Conservation (phyloP, 2,113 vertebrate genomes). For the Tor tambroides region DNA sequence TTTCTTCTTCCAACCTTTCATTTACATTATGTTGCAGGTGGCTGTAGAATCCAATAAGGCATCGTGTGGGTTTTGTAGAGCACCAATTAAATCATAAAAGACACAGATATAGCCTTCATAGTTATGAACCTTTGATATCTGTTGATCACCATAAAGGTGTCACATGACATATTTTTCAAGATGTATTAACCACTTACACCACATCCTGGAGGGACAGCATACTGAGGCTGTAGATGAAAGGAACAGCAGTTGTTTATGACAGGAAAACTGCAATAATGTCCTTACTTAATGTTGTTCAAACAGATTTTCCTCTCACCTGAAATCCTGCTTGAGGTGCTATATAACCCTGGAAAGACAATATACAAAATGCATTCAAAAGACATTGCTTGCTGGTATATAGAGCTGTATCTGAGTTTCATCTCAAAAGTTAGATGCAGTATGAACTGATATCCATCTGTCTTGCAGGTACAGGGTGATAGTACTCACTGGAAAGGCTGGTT, state of each 20-base stretch:
- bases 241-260: background rate
- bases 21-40: background rate
- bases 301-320: conserved; percentile 58
- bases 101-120: background rate
- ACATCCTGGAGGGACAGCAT: conserved; percentile 38
- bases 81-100: background rate
- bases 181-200: conserved; percentile 28
- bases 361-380: background rate
- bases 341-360: conserved; percentile 35
- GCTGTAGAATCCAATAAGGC: background rate
- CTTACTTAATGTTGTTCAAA: background rate
- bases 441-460: background rate
- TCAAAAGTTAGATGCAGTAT: background rate
- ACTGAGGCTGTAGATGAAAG: conserved; percentile 48
- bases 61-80: background rate
- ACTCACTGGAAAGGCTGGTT: conserved; percentile 49
- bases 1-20: background rate
- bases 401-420: background rate
- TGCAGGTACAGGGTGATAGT: background rate
- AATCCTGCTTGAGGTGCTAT: conserved; percentile 1
- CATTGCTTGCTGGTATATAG: too few species aligned
- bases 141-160: background rate
- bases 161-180: background rate
- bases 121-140: background rate
- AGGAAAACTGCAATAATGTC: background rate